Conservation (phyloP, 1,140 invertebrate genomes). For the Achatina immaculata region DNA sequence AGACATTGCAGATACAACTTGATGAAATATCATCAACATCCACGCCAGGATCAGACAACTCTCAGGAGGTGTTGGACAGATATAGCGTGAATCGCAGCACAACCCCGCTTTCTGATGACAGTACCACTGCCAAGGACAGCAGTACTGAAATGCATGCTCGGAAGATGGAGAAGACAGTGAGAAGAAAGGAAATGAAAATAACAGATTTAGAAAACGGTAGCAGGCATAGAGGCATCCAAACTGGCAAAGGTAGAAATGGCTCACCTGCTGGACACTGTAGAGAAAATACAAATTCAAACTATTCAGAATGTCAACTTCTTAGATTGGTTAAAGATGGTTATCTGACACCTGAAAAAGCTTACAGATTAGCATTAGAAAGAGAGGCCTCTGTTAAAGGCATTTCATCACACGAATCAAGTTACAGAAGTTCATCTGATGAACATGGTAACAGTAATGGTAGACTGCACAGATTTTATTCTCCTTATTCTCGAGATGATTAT, state of each 20-base stretch:
- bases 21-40: constrained; percentile 57
- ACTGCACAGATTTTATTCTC: constrained; percentile 16
- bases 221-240: not conserved
- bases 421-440: not conserved
- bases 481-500: constrained; percentile 9
- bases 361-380: constrained; percentile 26
- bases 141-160: constrained; percentile 50
- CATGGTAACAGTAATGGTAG: not conserved
- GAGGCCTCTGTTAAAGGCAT: not conserved
- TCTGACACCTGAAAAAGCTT: constrained; percentile 28
- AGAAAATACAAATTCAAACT: not conserved
- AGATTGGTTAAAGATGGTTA: constrained; percentile 28
- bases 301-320: constrained; percentile 2
- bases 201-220: not conserved
- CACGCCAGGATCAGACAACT: constrained; percentile 43
- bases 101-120: constrained; percentile 40
- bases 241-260: not conserved
- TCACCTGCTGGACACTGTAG: not conserved
- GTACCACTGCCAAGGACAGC: constrained; percentile 58
- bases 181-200: constrained; percentile 1
- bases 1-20: constrained; percentile 53
- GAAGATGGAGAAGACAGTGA: constrained; percentile 14
- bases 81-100: constrained; percentile 45
- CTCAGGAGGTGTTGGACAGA: constrained; percentile 32
- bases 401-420: not conserved